Conservation (phyloP, 1,140 invertebrate genomes). For the Drosophila cardini region DNA sequence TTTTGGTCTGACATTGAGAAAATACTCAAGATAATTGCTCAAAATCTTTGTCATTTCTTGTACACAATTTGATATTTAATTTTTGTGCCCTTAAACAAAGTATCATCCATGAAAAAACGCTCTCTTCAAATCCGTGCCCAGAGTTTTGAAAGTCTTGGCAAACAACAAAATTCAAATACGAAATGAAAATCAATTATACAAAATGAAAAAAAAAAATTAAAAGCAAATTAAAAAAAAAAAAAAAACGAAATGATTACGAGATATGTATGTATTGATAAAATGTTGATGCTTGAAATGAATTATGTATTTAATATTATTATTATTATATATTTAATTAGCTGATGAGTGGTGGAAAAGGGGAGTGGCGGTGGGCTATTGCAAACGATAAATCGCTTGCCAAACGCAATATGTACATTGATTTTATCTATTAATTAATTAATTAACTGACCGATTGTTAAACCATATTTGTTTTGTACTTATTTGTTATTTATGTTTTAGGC, state of each 20-base stretch:
- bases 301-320: conserved; percentile 27
- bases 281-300: conserved; percentile 38
- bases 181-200: conserved; percentile 1
- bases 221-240: neutral
- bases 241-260: conserved; percentile 19
- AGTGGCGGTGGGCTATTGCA: conserved; percentile 1
- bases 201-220: conserved; percentile 19
- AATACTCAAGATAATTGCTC: conserved; percentile 37
- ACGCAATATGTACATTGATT: conserved; percentile 53
- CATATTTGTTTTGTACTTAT: conserved; percentile 63
- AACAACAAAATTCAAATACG: conserved; percentile 4
- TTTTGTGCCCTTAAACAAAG: neutral
- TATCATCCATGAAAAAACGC: conserved; percentile 12
- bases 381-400: conserved; percentile 28
- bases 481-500: conserved; percentile 76
- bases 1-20: conserved; percentile 28
- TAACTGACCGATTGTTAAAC: conserved; percentile 60
- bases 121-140: conserved; percentile 46
- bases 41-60: conserved; percentile 20
- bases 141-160: conserved; percentile 42
- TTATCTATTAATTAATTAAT: conserved; percentile 36
- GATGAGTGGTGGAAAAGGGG: neutral
- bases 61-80: conserved; percentile 26
- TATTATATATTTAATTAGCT: conserved; percentile 38
- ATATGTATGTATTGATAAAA: conserved; percentile 27